These are phyloP conservation scores for Diachasmimorpha longicaudata DNA, from an alignment of 1,140 invertebrate genomes.

Conservation along the genomic window DNA sequence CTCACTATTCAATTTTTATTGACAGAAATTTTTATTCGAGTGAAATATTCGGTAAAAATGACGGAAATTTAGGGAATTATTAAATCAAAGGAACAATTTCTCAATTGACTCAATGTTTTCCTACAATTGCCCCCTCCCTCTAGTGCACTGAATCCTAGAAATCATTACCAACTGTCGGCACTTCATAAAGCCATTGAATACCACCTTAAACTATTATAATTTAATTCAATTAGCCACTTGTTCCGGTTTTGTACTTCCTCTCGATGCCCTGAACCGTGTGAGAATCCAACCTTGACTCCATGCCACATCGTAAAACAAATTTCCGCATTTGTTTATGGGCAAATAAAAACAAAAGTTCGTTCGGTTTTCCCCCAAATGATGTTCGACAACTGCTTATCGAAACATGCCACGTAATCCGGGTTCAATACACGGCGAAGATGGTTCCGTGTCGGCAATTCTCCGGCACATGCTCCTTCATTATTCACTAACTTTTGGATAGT, in stretches of 20 bases:
- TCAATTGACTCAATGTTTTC: neutral
- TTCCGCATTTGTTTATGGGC: too few species aligned
- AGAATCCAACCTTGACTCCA: neutral
- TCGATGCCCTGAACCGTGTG: neutral
- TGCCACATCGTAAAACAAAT: too few species aligned
- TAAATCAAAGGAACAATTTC: too few species aligned
- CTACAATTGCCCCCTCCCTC: neutral
- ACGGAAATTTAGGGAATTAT: too few species aligned
- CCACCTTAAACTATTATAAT: neutral
- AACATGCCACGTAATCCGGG: neutral
- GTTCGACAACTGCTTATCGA: neutral
- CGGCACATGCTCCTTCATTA: neutral
- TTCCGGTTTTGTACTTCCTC: neutral
- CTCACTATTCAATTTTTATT: too few species aligned
- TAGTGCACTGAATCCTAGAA: neutral
- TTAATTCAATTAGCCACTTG: neutral
- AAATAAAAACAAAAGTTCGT: too few species aligned
- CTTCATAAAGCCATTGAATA: neutral
- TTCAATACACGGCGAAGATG: neutral
- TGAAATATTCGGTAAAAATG: too few species aligned
- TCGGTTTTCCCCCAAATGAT: neutral
- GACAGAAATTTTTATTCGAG: too few species aligned
- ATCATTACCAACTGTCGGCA: neutral
- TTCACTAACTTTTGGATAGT: constrained; percentile 1
- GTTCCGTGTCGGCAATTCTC: neutral